A percentile compares a stretch with the other conserved stretches of the same genome.
These are phyloP conservation scores for Tridacna gigas DNA, from an alignment of 2,888 invertebrate genomes.

Conservation along the genomic window DNA sequence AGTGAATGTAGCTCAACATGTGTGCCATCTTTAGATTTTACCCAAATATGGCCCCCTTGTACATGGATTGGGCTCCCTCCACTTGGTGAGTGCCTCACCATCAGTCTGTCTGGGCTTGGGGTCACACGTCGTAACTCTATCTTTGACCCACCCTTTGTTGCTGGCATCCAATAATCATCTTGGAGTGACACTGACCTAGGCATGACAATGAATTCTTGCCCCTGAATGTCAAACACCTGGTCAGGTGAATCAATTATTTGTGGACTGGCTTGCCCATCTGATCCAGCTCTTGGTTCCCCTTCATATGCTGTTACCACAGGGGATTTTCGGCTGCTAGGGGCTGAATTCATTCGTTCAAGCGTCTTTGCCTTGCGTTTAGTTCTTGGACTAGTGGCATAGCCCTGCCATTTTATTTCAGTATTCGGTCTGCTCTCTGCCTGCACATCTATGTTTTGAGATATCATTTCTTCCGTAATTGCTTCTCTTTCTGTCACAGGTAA, in stretches of 20 bases:
- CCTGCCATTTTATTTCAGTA: conserved; percentile 57
- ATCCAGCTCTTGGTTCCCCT: conserved; percentile 44
- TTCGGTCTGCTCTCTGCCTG: conserved; percentile 25
- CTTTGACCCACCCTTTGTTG: conserved; percentile 52
- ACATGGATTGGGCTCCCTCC: conserved; percentile 51
- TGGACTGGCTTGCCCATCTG: conserved; percentile 59
- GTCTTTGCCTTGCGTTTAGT: conserved; percentile 62
- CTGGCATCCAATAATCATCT: conserved; percentile 63
- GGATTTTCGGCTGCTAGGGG: conserved; percentile 54
- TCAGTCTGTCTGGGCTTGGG: conserved; percentile 61
- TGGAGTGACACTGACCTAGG: conserved; percentile 64
- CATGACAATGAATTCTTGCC: conserved; percentile 54
- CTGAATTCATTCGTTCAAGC: conserved; percentile 63
- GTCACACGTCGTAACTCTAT: conserved; percentile 56
- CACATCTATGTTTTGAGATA: conserved; percentile 24
- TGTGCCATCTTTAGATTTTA: conserved; percentile 60
- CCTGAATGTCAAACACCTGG: conserved; percentile 50
- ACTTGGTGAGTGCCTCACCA: conserved; percentile 50
- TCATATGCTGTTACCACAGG: conserved; percentile 45
- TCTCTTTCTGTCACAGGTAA: conserved; percentile 61
- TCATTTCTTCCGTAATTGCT: conserved; percentile 40
- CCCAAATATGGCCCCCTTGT: conserved; percentile 66
- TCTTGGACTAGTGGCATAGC: conserved; percentile 63
- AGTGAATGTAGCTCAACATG: conserved; percentile 56
- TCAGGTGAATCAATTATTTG: conserved; percentile 44